Percentiles rank a stretch among this genome's conserved stretches.
Conservation (phyloP, 2,113 vertebrate species). For the Rallus limicola region DNA sequence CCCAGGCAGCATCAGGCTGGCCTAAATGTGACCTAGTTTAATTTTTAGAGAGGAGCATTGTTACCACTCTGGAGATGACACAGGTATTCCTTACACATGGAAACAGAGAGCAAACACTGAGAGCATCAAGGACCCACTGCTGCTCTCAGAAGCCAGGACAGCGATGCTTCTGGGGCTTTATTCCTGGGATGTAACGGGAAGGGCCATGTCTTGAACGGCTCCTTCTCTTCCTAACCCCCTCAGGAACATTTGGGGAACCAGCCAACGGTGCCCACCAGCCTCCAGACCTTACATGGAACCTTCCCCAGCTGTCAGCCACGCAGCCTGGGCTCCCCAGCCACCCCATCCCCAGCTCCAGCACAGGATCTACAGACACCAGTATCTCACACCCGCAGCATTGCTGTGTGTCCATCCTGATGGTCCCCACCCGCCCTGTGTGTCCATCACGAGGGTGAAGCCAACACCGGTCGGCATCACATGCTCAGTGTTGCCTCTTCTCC, state of each 20-base stretch:
- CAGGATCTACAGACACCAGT: accelerated
- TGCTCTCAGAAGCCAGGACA: neutral
- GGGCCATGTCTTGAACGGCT: neutral
- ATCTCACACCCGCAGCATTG: neutral
- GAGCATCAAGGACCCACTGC: accelerated
- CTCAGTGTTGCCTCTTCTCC: slow-evolving; percentile 9
- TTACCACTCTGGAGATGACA: neutral
- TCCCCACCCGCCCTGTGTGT: neutral
- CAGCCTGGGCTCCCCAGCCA: neutral
- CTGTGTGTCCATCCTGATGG: accelerated
- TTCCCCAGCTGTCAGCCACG: accelerated
- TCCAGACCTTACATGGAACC: neutral
- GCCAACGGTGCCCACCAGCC: neutral
- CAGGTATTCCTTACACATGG: neutral
- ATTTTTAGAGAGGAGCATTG: neutral
- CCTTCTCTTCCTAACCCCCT: neutral
- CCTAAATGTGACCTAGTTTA: neutral
- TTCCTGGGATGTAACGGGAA: neutral
- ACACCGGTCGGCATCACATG: neutral
- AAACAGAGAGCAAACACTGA: neutral
- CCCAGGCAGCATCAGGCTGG: accelerated
- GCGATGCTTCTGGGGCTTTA: neutral
- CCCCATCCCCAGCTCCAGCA: neutral
- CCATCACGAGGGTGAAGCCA: slow-evolving; percentile 9
- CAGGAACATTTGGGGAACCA: neutral